Percentiles rank a stretch among this genome's conserved stretches.
Evolutionary conservation across 1,140 invertebrate species (phyloP).

Genomic region (Lepidurus arcticus): DNA sequence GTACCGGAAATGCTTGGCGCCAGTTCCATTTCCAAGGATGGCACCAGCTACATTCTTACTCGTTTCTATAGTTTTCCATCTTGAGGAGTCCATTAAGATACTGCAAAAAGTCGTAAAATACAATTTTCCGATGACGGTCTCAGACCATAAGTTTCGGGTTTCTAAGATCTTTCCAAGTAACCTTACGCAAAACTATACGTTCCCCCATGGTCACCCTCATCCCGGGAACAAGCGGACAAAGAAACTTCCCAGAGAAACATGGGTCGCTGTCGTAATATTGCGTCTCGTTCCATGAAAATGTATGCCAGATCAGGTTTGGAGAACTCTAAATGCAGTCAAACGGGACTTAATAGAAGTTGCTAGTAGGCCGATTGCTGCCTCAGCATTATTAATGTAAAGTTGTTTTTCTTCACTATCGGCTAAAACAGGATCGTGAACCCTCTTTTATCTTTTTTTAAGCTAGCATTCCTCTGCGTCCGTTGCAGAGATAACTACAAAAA

Average conservation of each 20-base stretch:
- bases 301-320: background rate
- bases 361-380: background rate
- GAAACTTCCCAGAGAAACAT: background rate
- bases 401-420: background rate
- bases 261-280: background rate
- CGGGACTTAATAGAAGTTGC: background rate
- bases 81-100: too few relatives aligned
- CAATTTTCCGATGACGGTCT: too few relatives aligned
- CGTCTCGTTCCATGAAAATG: background rate
- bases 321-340: background rate
- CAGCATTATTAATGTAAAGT: background rate
- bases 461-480: background rate
- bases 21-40: background rate
- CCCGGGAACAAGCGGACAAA: background rate
- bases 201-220: too few relatives aligned
- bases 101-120: too few relatives aligned
- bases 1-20: slow-evolving; percentile 13
- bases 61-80: background rate
- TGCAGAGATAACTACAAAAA: slow-evolving; percentile 10
- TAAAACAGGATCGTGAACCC: background rate
- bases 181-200: too few relatives aligned
- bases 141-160: too few relatives aligned
- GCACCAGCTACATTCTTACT: background rate
- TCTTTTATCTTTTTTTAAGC: background rate
- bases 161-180: too few relatives aligned